Base-by-base conservation (phyloP, 1,140 invertebrate genomes). In the Zeugodacus cucurbitae region DNA sequence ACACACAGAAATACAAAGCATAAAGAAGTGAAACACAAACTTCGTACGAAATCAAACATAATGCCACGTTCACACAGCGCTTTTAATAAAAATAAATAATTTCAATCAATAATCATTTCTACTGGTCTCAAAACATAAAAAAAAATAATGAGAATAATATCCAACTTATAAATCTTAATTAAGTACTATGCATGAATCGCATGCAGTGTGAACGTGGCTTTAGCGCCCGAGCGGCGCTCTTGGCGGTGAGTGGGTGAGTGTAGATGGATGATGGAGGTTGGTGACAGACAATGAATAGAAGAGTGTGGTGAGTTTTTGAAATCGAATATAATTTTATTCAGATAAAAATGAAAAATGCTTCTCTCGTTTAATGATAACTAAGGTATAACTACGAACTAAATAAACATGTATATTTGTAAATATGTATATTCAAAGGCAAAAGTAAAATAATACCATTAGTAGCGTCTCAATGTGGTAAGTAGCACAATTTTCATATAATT, bases 401-500 rank as follows among this genome's bases (percentile, higher is more conserved):
- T 70, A 26, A 78, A 67, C 14, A 32, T 74, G 41, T 74, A 34
- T 48, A 82, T 48, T 22, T 48, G n/a, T 82, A 54, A 82, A 14
- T 82, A 48, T n/a, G 14, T 62, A 48, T n/a, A 26, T 62, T 62
- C 26, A 62, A 62, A 26, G 10, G 8, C 17, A 26, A 62, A 62
- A 54, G 14, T 26, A 82, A 54, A 82, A 48, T 82, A 82, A 82
- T 82, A 82, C 74, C 41, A 82, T 54, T 82, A 29, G 41, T 82
- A 82, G 74, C 74, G 11, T 82, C 74, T 82, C 44, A 82, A 10
- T 37, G 37, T 82, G 74, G n/a, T 54, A n/a, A 54, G 44, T n/a
- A 82, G 74, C 74, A 82, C 74, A 48, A 37, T 82, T 82, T 48
- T 48, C 37, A 54, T n/a, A 54, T 54, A 54, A 4, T 54, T 17